Base-by-base conservation (phyloP, 2,113 vertebrate genomes). In the Euleptes europaea region DNA sequence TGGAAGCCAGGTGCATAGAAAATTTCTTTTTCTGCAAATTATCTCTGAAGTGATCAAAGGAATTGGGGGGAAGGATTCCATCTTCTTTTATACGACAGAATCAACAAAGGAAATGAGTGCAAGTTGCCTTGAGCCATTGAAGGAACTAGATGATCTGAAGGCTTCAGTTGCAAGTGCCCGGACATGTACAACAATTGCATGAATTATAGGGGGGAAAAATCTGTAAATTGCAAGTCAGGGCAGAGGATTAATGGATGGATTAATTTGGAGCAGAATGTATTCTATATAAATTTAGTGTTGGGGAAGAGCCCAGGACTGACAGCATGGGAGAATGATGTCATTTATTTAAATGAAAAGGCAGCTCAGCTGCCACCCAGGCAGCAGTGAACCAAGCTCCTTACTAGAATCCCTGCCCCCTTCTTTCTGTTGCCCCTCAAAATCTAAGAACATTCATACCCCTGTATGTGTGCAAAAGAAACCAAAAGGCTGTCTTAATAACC, bases 61-160 rank as follows among this genome's bases (percentile, higher is more conserved):
- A 72, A 49, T 70, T 60, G n/a, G 14, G 19, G 73, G 85, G 57
- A n/a, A 73, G 44, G 87, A 71, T 71, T 86, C 0, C 77, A 67
- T 88, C 86, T 86, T 51, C 42, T 69, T 57, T 72, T 86, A 6
- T 33, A 35, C 0, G 72, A 42, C 33, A 88, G 84, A 74, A 71
- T 47, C 78, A 92, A 91, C 75, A 84, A 82, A 93, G 86, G 89
- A 23, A 90, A 84, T 0, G 0, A 76, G 87, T 82, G 70, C 19
- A 66, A 91, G 91, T 77, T 93, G 89, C 94, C 90, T 91, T 77
- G 28, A 92, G 71, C 79, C 51, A 84, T 4, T 82, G 57, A 0
- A 66, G 63, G 35, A 67, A 77, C 33, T 75, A 70, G 74, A 31
- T 92, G 91, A 92, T 83, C 94, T 90, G 90, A 78, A 79, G 31